These are phyloP conservation scores for Neogale vison DNA, from an alignment of 2,113 vertebrate genomes.

Conservation along the genomic window DNA sequence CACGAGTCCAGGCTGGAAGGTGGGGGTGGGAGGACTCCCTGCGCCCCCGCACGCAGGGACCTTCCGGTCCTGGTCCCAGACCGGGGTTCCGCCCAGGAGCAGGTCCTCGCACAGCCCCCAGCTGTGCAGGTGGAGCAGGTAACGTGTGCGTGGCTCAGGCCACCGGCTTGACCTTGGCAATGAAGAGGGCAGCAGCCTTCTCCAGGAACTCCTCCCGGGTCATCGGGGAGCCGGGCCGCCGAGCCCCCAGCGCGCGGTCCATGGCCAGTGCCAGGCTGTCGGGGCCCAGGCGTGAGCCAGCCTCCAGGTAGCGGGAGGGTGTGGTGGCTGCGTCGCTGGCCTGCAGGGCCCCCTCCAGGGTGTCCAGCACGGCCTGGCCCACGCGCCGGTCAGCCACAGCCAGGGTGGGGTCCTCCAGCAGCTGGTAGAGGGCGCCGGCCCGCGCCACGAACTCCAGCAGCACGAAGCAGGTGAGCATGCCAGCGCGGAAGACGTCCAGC, in stretches of 20 bases:
- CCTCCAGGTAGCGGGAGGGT: slow-evolving; percentile 89
- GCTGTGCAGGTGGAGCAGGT: not conserved
- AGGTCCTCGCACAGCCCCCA: not conserved
- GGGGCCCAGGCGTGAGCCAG: slow-evolving; percentile 92
- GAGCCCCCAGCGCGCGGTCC: slow-evolving; percentile 82
- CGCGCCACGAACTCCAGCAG: slow-evolving; percentile 93
- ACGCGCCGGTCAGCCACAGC: slow-evolving; percentile 82
- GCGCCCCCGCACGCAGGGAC: not conserved
- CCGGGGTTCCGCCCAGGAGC: not conserved
- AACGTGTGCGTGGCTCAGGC: slow-evolving; percentile 76
- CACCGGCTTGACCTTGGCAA: slow-evolving; percentile 91
- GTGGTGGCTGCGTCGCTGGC: slow-evolving; percentile 65
- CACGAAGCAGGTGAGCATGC: slow-evolving; percentile 92
- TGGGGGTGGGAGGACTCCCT: not conserved
- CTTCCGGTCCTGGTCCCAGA: not conserved
- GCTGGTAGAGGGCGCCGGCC: slow-evolving; percentile 88
- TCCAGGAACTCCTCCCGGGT: slow-evolving; percentile 93
- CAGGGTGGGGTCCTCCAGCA: slow-evolving; percentile 81
- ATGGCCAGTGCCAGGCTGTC: slow-evolving; percentile 90
- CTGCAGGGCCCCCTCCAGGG: slow-evolving; percentile 91
- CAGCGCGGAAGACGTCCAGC: slow-evolving; percentile 92
- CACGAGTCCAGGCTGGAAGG: not conserved
- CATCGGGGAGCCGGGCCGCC: slow-evolving; percentile 85
- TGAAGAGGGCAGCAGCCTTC: slow-evolving; percentile 91
- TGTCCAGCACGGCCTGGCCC: slow-evolving; percentile 89